Percentiles rank a stretch among this genome's conserved stretches.
These are phyloP conservation scores for Spilogale gracilis DNA, from an alignment of 2,113 vertebrate genomes.

Conservation along the genomic window DNA sequence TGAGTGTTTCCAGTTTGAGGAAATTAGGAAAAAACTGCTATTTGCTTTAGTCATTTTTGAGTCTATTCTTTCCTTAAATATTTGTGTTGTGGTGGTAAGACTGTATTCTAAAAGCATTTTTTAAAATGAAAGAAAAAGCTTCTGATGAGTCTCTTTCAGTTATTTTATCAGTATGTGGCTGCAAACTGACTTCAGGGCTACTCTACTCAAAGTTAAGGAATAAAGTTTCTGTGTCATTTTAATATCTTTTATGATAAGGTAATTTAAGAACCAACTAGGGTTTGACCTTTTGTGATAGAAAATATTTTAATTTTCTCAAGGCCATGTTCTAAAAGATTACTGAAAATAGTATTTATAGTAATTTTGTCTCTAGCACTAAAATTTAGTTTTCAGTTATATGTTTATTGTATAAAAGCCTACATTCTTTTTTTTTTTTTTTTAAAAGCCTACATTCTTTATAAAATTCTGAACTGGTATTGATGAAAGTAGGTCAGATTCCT, in stretches of 20 bases:
- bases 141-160: not conserved
- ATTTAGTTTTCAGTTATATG: slow-evolving; percentile 50
- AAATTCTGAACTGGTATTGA: not conserved
- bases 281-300: not conserved
- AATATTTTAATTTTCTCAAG: slow-evolving; percentile 28
- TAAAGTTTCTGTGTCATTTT: not conserved
- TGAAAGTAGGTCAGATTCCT: slow-evolving; percentile 24
- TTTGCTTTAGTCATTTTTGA: not conserved
- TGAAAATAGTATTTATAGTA: slow-evolving; percentile 7
- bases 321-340: not conserved
- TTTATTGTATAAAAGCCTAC: not conserved
- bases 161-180: slow-evolving; percentile 2
- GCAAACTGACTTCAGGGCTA: not conserved
- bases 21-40: not conserved
- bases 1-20: not conserved
- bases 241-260: not conserved
- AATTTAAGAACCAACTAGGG: not conserved
- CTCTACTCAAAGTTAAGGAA: not conserved
- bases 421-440: too few relatives aligned
- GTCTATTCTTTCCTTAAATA: not conserved
- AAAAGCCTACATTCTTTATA: slow-evolving; percentile 43
- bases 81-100: not conserved
- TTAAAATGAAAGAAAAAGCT: not conserved
- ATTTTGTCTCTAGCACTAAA: not conserved
- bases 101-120: not conserved